Evolutionary conservation across 2,113 vertebrate genomes (phyloP).

Genomic region (Irena cyanogastra): DNA sequence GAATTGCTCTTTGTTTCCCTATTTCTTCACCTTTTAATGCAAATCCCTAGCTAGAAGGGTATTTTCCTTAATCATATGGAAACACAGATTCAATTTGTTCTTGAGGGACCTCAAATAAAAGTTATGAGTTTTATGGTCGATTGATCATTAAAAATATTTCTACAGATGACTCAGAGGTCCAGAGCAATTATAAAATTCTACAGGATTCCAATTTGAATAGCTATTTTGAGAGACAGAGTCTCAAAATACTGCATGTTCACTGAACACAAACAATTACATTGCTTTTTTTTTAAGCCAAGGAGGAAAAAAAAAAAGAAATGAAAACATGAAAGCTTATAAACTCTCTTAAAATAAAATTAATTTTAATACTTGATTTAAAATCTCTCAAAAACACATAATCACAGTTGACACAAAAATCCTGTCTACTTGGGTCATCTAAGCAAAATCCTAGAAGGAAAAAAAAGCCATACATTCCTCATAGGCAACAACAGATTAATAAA

Average conservation of each 20-base stretch:
- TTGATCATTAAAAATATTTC: slow-evolving; percentile 63
- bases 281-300: neutral
- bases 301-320: neutral
- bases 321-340: neutral
- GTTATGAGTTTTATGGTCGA: slow-evolving; percentile 26
- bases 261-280: neutral
- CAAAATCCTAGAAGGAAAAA: neutral
- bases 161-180: slow-evolving; percentile 19
- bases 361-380: neutral
- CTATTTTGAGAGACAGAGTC: neutral
- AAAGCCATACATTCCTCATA: neutral
- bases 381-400: neutral
- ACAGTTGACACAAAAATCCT: neutral
- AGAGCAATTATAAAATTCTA: slow-evolving; percentile 45
- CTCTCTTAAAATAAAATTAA: neutral
- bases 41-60: neutral
- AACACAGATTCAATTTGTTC: slow-evolving; percentile 50
- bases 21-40: neutral
- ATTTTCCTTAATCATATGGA: slow-evolving; percentile 47
- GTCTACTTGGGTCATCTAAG: neutral
- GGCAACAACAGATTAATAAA: neutral
- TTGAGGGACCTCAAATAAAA: slow-evolving; percentile 46
- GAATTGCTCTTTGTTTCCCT: neutral
- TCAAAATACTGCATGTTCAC: neutral
- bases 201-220: neutral